Evolutionary conservation across 2,113 vertebrate species (phyloP).

Genomic region (Saiga tatarica): DNA sequence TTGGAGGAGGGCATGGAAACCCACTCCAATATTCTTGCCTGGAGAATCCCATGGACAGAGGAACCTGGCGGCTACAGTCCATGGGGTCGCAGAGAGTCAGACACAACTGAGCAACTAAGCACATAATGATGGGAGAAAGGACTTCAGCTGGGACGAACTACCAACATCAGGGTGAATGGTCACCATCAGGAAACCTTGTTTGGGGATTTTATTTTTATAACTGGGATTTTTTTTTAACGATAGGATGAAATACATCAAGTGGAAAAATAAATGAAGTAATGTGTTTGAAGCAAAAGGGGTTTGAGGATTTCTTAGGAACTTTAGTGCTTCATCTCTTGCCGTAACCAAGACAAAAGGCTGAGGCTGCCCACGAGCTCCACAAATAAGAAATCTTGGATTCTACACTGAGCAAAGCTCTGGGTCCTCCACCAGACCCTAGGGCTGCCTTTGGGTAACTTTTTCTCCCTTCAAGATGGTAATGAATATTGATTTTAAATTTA

Average conservation of each 20-base stretch:
- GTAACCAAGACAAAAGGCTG: neutral
- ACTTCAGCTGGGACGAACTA: neutral
- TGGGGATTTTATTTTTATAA: neutral
- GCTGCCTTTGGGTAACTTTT: neutral
- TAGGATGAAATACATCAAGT: neutral
- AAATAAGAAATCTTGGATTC: neutral
- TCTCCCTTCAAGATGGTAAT: neutral
- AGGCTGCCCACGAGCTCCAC: neutral
- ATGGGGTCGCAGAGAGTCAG: neutral
- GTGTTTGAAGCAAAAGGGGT: neutral
- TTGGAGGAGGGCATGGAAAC: neutral
- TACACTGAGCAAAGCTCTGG: neutral
- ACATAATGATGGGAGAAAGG: neutral
- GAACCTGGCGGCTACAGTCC: accelerated
- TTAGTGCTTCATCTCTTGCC: neutral
- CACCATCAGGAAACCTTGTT: neutral
- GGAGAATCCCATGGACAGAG: neutral
- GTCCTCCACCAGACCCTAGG: no score
- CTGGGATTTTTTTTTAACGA: neutral
- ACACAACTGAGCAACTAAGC: neutral
- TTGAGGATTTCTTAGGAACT: neutral
- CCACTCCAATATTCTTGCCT: neutral
- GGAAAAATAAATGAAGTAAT: neutral
- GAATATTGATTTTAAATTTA: neutral
- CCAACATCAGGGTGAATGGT: neutral